Evolutionary conservation across 2,888 invertebrate genomes (phyloP).

Genomic region (Ariolimax columbianus): DNA sequence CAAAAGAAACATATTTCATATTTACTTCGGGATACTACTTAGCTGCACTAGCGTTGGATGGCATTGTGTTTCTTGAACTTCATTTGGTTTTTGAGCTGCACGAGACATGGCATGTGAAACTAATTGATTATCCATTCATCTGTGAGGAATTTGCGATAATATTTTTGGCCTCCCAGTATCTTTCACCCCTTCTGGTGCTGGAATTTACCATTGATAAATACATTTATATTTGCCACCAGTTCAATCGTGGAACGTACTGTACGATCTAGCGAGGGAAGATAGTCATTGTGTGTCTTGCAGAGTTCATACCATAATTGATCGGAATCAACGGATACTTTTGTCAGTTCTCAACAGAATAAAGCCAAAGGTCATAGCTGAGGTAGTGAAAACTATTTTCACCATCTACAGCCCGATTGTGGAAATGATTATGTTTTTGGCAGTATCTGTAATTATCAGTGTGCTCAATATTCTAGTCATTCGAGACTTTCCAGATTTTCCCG

Average conservation of each 20-base stretch:
- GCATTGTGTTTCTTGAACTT: slow-evolving; percentile 75
- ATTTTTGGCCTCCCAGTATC: slow-evolving; percentile 74
- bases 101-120: slow-evolving; percentile 65
- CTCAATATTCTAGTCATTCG: slow-evolving; percentile 76
- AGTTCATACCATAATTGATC: slow-evolving; percentile 67
- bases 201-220: slow-evolving; percentile 78
- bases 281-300: slow-evolving; percentile 67
- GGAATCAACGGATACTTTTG: slow-evolving; percentile 75
- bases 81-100: slow-evolving; percentile 74
- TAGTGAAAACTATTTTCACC: slow-evolving; percentile 67
- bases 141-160: slow-evolving; percentile 76
- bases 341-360: slow-evolving; percentile 65
- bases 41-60: slow-evolving; percentile 75
- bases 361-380: slow-evolving; percentile 57
- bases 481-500: slow-evolving; percentile 69
- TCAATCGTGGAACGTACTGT: slow-evolving; percentile 73
- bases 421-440: slow-evolving; percentile 74
- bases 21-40: slow-evolving; percentile 78
- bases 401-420: slow-evolving; percentile 77
- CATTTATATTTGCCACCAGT: slow-evolving; percentile 78
- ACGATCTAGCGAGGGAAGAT: slow-evolving; percentile 72
- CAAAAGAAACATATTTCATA: no score
- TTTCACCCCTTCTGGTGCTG: slow-evolving; percentile 76
- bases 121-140: slow-evolving; percentile 69
- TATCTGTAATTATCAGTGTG: slow-evolving; percentile 75